Base-by-base conservation (phyloP, 2,888 invertebrate genomes). In the Volucella inanis region DNA sequence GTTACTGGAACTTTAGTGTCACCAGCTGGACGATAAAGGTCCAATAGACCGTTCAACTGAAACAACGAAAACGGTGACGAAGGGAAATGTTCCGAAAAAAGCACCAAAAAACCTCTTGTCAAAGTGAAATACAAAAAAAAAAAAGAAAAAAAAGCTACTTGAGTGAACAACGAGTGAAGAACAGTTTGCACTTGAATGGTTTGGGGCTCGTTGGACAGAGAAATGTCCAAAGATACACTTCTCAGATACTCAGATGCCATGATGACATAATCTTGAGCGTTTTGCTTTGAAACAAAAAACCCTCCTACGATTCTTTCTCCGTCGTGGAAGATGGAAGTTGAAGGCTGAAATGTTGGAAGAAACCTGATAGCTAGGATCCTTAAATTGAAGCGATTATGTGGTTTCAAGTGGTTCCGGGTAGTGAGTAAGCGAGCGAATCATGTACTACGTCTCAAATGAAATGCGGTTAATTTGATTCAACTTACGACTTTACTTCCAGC, bases 361-460 rank as follows among this genome's bases (percentile, higher is more conserved):
- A 85, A 85, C 52, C 71, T 72, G 85, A 85, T 85, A 85, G 68
- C 62, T 31, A 31, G 31, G 71, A 57, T 38, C 76, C 45, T 68
- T 64, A 81, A 85, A 72, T 72, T 85, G 76, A 62, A 62, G 54
- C 71, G 76, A 85, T 85, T 85, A 85, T 80, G 81, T 64, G 81
- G 75, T 76, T 67, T 71, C 50, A 80, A 85, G 80, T 85, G 67
- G 84, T 85, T 85, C 81, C 85, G 85, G 85, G 72, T 85, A 77
- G 76, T 85, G 85, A 85, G 76, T 81, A 85, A 85, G 85, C 85
- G 68, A 85, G 81, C 85, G 80, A 85, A 81, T 85, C 85, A 85
- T 81, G 85, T 85, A 81, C 55, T 72, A 72, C 59, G 85, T 85
- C 85, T 72, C 65, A 64, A 70, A 43, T 70, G 52, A 59, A 76